phyloP scores from a whole-genome alignment of 2,888 invertebrate genomes.

The Ennomos quercinarius region DNA sequence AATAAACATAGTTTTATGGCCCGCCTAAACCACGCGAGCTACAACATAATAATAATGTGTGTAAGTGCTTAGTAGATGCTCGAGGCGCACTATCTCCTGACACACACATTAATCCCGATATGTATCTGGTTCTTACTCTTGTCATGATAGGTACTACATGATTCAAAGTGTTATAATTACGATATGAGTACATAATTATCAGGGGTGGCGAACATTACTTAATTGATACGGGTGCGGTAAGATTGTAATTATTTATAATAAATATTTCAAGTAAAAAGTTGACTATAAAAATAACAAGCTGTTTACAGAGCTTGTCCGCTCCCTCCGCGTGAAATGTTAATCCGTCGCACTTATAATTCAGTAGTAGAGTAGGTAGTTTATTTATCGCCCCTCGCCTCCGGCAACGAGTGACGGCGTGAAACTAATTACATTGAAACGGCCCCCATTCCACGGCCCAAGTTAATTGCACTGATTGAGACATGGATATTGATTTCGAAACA shows the following conservation, averaged over 20 bases:
- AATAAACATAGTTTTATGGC: conserved; percentile 68
- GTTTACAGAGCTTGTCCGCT: conserved; percentile 39
- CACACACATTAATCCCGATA: conserved; percentile 55
- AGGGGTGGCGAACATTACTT: conserved; percentile 10
- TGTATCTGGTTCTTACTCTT: conserved; percentile 49
- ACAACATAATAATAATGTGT: conserved; percentile 57
- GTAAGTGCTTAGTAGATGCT: conserved; percentile 48
- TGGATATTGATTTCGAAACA: conserved; percentile 82
- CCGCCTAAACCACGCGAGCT: conserved; percentile 61
- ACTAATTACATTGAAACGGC: conserved; percentile 77
- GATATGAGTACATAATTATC: conserved; percentile 18
- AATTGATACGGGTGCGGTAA: conserved; percentile 21
- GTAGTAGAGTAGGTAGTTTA: conserved; percentile 55
- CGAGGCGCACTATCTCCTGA: conserved; percentile 51
- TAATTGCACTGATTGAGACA: conserved; percentile 84
- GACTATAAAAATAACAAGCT: conserved; percentile 31
- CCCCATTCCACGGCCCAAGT: conserved; percentile 65
- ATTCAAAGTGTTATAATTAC: conserved; percentile 42
- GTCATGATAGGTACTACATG: conserved; percentile 34
- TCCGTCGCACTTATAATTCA: conserved; percentile 42
- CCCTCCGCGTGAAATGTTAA: conserved; percentile 58
- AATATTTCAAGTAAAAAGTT: conserved; percentile 25
- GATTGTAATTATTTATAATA: conserved; percentile 17
- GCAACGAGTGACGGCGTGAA: conserved; percentile 65
- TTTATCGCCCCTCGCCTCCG: conserved; percentile 61